Conservation (phyloP, 2,113 vertebrate genomes). For the Sceloporus undulatus region DNA sequence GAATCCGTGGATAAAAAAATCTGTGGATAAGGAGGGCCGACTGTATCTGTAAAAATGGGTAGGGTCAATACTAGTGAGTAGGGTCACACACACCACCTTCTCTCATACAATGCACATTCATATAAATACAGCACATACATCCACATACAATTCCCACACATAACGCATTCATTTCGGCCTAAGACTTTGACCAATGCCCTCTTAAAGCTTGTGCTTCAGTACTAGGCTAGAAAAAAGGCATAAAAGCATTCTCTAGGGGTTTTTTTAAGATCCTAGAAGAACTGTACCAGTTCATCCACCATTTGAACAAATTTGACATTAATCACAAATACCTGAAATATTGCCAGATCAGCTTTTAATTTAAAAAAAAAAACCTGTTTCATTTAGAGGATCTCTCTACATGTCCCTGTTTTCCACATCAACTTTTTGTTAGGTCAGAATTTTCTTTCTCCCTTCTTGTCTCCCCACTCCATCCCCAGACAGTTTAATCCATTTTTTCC, state of each 20-base stretch:
- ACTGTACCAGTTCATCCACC: neutral
- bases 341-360: neutral
- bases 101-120: neutral
- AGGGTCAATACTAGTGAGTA: too few relatives aligned
- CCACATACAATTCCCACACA: neutral
- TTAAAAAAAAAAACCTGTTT: too few relatives aligned
- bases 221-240: neutral
- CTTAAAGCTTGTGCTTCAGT: neutral
- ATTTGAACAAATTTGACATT: neutral
- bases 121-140: too few relatives aligned
- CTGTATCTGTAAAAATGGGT: too few relatives aligned
- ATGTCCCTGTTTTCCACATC: neutral
- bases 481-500: neutral
- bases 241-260: neutral
- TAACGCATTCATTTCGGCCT: neutral
- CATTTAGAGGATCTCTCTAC: neutral
- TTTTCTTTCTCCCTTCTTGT: neutral
- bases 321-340: neutral
- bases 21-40: too few relatives aligned
- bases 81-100: too few relatives aligned
- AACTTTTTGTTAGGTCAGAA: neutral
- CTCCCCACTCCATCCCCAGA: neutral
- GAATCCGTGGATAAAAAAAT: too few relatives aligned
- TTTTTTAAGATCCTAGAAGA: neutral
- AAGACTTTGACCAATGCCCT: neutral